A percentile compares a stretch with the other conserved stretches of the same genome.
Evolutionary conservation across 2,797 vertebrate genomes (phyloP).

Genomic region (Eurystomus glaucurus): DNA sequence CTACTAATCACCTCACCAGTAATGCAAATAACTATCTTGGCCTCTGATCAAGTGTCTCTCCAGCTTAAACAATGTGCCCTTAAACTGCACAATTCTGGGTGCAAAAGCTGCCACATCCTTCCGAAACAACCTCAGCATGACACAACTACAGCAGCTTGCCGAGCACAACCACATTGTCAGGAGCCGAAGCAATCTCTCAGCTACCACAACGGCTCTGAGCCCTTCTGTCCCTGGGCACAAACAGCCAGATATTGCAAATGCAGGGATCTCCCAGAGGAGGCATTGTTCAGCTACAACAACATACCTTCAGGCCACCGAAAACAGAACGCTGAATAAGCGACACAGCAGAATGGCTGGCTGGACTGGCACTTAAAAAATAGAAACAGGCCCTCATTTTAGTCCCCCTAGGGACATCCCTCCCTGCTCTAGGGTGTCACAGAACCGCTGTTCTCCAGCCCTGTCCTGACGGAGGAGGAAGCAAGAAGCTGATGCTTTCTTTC

Average conservation of each 20-base stretch:
- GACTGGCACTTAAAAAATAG: not conserved
- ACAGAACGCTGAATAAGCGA: not conserved
- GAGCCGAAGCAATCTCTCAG: not conserved
- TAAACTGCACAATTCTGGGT: not conserved
- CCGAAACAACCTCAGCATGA: accelerated
- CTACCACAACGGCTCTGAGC: accelerated
- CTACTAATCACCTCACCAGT: not conserved
- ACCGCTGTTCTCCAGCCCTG: not conserved
- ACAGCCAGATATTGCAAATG: not conserved
- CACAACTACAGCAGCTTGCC: not conserved
- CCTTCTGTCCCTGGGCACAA: not conserved
- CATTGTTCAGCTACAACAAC: not conserved
- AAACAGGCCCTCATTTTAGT: not conserved
- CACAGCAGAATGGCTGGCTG: not conserved
- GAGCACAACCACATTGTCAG: accelerated
- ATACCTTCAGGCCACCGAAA: not conserved
- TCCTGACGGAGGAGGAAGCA: not conserved
- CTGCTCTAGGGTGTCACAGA: not conserved
- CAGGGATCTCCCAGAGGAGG: not conserved
- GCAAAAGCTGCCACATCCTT: not conserved
- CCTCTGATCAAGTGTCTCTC: not conserved
- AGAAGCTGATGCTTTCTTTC: not conserved
- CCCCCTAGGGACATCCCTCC: not conserved
- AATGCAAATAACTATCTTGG: constrained; percentile 19
- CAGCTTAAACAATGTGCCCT: not conserved